These are phyloP conservation scores for Latheticus oryzae DNA, from an alignment of 2,888 invertebrate genomes.

Conservation along the genomic window DNA sequence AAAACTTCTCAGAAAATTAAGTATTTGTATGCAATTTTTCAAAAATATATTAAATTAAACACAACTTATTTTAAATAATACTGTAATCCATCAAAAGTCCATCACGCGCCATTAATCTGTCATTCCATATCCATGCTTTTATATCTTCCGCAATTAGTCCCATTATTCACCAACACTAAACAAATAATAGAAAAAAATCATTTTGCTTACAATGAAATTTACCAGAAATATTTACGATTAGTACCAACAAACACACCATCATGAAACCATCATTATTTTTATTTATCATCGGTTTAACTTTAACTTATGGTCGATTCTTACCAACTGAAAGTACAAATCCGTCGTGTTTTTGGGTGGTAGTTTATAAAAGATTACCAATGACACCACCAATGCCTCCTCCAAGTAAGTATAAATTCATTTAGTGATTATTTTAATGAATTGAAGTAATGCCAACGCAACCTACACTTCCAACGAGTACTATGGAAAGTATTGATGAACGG, in stretches of 20 bases:
- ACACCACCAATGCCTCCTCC: not conserved
- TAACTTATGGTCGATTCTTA: too few relatives aligned
- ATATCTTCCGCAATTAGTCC: slow-evolving; percentile 18
- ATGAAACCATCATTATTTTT: slow-evolving; percentile 2
- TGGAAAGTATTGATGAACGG: slow-evolving; percentile 1
- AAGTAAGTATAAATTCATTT: not conserved
- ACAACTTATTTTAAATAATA: too few relatives aligned
- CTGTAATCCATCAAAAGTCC: not conserved
- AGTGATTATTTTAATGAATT: not conserved
- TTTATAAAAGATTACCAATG: slow-evolving; percentile 3
- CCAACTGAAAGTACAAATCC: too few relatives aligned
- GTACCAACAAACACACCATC: not conserved
- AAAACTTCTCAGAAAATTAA: too few relatives aligned
- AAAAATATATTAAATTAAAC: too few relatives aligned
- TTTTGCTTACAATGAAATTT: too few relatives aligned
- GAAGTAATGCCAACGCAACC: slow-evolving; percentile 4
- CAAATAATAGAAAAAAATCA: slow-evolving; percentile 11
- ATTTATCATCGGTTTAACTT: not conserved
- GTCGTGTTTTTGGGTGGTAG: slow-evolving; percentile 12
- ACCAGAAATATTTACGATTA: not conserved
- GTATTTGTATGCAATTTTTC: too few relatives aligned
- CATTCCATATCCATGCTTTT: slow-evolving; percentile 14
- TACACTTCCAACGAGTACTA: not conserved
- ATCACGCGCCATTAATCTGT: slow-evolving; percentile 16
- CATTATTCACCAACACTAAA: slow-evolving; percentile 1